phyloP scores from a whole-genome alignment of 2,113 vertebrate species.

The Danionella cerebrum region DNA sequence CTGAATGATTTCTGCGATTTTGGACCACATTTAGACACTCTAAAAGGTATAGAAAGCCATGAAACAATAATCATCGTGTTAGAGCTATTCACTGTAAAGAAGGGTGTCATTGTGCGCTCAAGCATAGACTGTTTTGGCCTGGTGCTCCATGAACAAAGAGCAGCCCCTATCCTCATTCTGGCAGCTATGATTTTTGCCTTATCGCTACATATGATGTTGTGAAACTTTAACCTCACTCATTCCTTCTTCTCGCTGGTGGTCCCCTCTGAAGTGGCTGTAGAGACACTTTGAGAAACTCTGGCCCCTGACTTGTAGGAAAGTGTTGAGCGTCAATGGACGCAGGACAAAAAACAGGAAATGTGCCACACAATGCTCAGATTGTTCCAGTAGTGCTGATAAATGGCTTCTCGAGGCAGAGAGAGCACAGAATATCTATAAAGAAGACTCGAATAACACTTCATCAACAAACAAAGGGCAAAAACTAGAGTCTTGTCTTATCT shows the following conservation, averaged over 20 bases:
- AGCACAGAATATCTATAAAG: slow-evolving; percentile 15
- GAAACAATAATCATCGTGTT: no score
- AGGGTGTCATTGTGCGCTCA: not conserved
- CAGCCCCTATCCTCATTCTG: slow-evolving; percentile 14
- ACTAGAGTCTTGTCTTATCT: not conserved
- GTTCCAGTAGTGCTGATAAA: slow-evolving; percentile 34
- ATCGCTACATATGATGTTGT: slow-evolving; percentile 29
- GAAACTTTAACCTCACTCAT: slow-evolving; percentile 7
- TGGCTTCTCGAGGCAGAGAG: slow-evolving; percentile 9
- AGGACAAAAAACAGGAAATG: slow-evolving; percentile 26
- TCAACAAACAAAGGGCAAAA: not conserved
- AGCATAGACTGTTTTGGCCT: not conserved
- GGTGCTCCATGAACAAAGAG: slow-evolving; percentile 9
- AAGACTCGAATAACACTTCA: slow-evolving; percentile 3
- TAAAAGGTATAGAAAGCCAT: no score
- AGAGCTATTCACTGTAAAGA: not conserved
- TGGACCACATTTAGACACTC: no score
- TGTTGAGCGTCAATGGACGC: slow-evolving; percentile 24
- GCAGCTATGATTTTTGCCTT: slow-evolving; percentile 34
- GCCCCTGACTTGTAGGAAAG: slow-evolving; percentile 29
- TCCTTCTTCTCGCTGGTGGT: slow-evolving; percentile 33
- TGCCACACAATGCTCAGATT: slow-evolving; percentile 37
- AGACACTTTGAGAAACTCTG: slow-evolving; percentile 30
- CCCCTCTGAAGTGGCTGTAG: slow-evolving; percentile 22
- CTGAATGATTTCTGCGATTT: no score